Percentiles rank a stretch among this genome's conserved stretches.
Conservation (phyloP, 1,140 invertebrate species). For the Drosophila ogumai region DNA sequence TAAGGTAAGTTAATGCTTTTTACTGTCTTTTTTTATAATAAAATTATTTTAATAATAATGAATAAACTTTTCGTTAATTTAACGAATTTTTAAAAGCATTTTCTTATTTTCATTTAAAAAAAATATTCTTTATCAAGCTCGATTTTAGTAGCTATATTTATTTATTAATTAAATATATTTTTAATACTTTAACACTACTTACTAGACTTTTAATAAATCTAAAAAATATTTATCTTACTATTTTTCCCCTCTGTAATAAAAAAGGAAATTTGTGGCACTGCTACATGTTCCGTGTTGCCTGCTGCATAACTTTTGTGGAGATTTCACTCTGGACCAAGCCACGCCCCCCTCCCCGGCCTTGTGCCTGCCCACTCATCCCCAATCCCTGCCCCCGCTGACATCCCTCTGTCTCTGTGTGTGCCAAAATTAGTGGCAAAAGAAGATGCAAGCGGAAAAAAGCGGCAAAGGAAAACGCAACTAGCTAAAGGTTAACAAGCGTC, state of each 20-base stretch:
- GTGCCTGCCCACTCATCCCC: background rate
- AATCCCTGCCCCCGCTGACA: slow-evolving; percentile 13
- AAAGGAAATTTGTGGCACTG: slow-evolving; percentile 57
- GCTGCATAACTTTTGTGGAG: slow-evolving; percentile 78
- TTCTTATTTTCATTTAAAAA: too few species aligned
- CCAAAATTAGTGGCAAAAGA: slow-evolving; percentile 72
- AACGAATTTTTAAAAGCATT: too few species aligned
- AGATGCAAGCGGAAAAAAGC: slow-evolving; percentile 41
- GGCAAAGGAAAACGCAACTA: slow-evolving; percentile 60
- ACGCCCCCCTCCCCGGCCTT: slow-evolving; percentile 25
- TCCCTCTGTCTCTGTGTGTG: slow-evolving; percentile 21
- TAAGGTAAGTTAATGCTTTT: too few species aligned
- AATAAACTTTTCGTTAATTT: too few species aligned
- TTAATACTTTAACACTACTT: background rate
- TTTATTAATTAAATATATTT: too few species aligned
- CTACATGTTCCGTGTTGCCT: slow-evolving; percentile 55
- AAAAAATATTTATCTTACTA: background rate
- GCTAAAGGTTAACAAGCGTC: slow-evolving; percentile 79
- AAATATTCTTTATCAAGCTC: too few species aligned
- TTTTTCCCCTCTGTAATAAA: slow-evolving; percentile 10
- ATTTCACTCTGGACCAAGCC: slow-evolving; percentile 62
- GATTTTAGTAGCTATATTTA: background rate
- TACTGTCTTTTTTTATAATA: too few species aligned
- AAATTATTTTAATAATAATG: too few species aligned
- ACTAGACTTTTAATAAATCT: background rate